Base-by-base conservation (phyloP, 2,888 invertebrate genomes). In the Caenorhabditis becei region DNA sequence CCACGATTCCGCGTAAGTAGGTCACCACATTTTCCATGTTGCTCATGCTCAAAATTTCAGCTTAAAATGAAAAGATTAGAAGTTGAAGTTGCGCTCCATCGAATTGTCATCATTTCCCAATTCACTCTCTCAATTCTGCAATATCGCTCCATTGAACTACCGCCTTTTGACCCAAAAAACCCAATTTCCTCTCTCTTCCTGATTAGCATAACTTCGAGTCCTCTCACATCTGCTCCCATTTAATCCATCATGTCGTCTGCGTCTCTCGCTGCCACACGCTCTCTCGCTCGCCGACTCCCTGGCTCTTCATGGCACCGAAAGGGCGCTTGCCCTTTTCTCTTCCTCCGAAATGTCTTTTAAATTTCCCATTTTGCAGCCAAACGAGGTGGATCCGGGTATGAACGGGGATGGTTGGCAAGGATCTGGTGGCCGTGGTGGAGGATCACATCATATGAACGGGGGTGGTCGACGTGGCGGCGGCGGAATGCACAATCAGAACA, bases 351-450 rank as follows among this genome's bases (percentile, higher is more conserved):
- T 47, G n/a, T 47, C 18, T 5, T 47, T 47, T 47, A 18, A 20
- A 7, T 14, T 7, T 41, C 41, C 41, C 41, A 14, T 18, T 28
- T 72, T 72, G n/a, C 80, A 80, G 80, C 65, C 70, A 70, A 75
- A 70, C 80, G 80, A 80, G 58, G 59, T 47, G 56, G 75, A 80
- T 75, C 70, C 80, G 80, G 80, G 80, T 80, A 80, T 80, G 80
- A 80, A 75, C 75, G 80, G 80, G 75, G 80, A 75, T 65, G 80
- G 80, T 80, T 80, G 80, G 80, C 80, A 74, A 80, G 69, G 72
- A 69, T 62, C 61, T 58, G 66, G 74, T 24, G 74, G 80, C 41
- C 70, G 69, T 58, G n/a, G n/a, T n/a, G 77, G 77, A 41, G 69
- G 77, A 69, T 14, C 65, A 62, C 80, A 80, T 70, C 80, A 80